Evolutionary conservation across 2,113 vertebrate genomes (phyloP).

Genomic region (Brachypodius melanocephalos): DNA sequence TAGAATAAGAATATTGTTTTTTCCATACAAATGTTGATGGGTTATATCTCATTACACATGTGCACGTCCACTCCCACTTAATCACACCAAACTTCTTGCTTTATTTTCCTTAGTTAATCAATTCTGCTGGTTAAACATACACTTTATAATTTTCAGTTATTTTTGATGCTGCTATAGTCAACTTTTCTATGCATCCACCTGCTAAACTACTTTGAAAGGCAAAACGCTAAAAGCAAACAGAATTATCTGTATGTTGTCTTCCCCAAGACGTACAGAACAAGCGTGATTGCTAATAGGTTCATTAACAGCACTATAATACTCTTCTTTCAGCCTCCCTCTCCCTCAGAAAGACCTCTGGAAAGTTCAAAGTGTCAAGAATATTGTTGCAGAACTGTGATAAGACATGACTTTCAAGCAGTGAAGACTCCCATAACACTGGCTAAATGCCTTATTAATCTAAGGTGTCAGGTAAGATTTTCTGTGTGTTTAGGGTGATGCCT

Average conservation of each 20-base stretch:
- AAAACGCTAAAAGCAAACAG: not conserved
- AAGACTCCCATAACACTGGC: not conserved
- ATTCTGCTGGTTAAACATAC: not conserved
- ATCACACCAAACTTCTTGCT: not conserved
- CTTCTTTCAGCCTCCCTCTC: not conserved
- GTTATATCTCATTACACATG: not conserved
- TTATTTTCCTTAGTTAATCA: not conserved
- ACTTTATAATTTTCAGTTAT: not conserved
- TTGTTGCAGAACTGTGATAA: not conserved
- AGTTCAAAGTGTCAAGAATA: conserved; percentile 45
- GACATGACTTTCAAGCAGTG: not conserved
- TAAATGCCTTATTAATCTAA: conserved; percentile 35
- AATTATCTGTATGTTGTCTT: not conserved
- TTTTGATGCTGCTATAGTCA: not conserved
- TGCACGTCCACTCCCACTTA: not conserved
- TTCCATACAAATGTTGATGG: not conserved
- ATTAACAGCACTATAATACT: not conserved
- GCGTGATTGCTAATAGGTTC: not conserved
- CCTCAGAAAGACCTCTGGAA: not conserved
- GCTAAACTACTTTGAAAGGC: not conserved
- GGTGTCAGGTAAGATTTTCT: not conserved
- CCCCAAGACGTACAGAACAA: not conserved
- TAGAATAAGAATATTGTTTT: not conserved
- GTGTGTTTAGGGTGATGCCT: not conserved
- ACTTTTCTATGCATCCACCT: not conserved